phyloP scores from a whole-genome alignment of 2,797 vertebrate genomes.

The Spondyliosoma cantharus region DNA sequence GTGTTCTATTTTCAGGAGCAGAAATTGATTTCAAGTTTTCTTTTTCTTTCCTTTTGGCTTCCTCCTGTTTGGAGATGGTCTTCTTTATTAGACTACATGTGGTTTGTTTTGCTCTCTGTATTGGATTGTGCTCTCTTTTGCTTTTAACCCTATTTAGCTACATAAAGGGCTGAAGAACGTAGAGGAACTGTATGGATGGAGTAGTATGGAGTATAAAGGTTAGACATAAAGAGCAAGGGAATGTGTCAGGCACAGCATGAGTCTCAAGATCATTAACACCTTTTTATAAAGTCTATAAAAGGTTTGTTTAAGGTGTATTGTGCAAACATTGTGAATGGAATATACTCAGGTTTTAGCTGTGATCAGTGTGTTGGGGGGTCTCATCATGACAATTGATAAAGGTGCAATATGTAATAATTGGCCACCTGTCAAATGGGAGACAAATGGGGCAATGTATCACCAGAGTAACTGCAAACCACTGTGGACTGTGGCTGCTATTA shows the following conservation, averaged over 20 bases:
- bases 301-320: neutral
- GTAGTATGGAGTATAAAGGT: slow-evolving; percentile 6
- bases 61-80: slow-evolving; percentile 21
- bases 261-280: neutral
- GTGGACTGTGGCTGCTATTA: no score
- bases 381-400: neutral
- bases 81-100: slow-evolving; percentile 30
- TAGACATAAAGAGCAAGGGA: slow-evolving; percentile 14
- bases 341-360: neutral
- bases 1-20: slow-evolving; percentile 54
- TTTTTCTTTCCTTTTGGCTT: slow-evolving; percentile 3
- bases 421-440: no score
- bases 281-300: slow-evolving; percentile 9
- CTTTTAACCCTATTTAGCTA: slow-evolving; percentile 29
- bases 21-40: slow-evolving; percentile 49
- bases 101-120: slow-evolving; percentile 28
- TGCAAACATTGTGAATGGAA: neutral
- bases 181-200: no score
- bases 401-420: no score
- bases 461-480: no score
- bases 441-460: no score
- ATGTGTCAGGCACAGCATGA: neutral
- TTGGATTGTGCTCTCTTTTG: slow-evolving; percentile 38
- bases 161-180: slow-evolving; percentile 11
- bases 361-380: neutral